Conservation (phyloP, 2,113 vertebrate genomes). For the Labeo rohita region DNA sequence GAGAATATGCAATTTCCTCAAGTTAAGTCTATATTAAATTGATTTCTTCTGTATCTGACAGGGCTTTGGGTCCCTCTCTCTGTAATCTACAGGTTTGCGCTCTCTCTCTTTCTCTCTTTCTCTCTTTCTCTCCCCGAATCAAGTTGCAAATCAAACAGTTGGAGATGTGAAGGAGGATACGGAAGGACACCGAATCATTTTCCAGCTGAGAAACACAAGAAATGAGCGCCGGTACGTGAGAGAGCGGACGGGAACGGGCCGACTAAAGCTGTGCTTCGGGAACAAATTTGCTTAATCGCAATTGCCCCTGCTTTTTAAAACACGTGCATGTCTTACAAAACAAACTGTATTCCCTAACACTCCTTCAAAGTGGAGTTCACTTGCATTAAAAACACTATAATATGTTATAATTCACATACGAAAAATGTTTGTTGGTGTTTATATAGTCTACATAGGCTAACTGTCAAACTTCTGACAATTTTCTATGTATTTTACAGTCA, state of each 20-base stretch:
- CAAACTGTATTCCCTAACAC: not conserved
- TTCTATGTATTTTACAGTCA: no score
- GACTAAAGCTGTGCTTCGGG: not conserved
- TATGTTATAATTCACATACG: no score
- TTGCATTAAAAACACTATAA: no score
- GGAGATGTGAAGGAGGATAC: conserved; percentile 72
- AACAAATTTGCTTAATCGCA: not conserved
- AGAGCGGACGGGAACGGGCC: not conserved
- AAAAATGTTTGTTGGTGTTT: no score
- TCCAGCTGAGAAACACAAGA: conserved; percentile 70
- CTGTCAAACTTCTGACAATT: no score
- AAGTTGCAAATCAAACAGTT: conserved; percentile 81
- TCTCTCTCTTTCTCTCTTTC: conserved; percentile 55
- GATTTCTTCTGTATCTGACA: conserved; percentile 85
- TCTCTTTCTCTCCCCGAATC: conserved; percentile 75
- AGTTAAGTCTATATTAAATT: conserved; percentile 86
- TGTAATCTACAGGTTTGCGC: conserved; percentile 78
- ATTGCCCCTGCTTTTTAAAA: not conserved
- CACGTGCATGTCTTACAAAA: no score
- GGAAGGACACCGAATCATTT: conserved; percentile 71
- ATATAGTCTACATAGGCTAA: no score
- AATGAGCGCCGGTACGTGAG: conserved; percentile 59
- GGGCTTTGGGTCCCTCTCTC: conserved; percentile 68
- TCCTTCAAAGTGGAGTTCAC: no score
- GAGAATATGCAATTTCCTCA: conserved; percentile 85